A percentile compares a stretch with the other conserved stretches of the same genome.
Evolutionary conservation across 2,888 invertebrate species (phyloP).

Genomic region (Ellobium chinense): DNA sequence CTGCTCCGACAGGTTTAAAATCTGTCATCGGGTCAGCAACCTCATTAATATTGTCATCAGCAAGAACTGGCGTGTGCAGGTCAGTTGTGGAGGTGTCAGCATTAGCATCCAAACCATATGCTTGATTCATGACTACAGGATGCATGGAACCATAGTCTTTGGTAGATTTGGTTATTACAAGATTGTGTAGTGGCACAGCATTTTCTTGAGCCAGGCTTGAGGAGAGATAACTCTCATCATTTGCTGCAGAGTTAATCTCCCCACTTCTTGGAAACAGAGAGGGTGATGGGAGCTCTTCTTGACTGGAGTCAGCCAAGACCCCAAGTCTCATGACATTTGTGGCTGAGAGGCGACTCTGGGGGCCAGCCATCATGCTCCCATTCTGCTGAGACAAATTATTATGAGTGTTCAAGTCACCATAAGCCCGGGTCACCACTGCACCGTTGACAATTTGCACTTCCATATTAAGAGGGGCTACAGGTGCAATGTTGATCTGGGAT

Average conservation of each 20-base stretch:
- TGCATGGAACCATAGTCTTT: slow-evolving; percentile 36
- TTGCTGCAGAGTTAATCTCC: not conserved
- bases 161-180: not conserved
- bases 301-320: not conserved
- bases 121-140: slow-evolving; percentile 2
- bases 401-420: not conserved
- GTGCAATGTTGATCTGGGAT: not conserved
- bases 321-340: slow-evolving; percentile 37
- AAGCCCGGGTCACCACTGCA: slow-evolving; percentile 12
- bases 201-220: not conserved
- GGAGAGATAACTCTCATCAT: not conserved
- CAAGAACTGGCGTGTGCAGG: not conserved
- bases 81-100: not conserved
- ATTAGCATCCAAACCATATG: not conserved
- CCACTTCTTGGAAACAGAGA: slow-evolving; percentile 23
- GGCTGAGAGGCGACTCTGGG: slow-evolving; percentile 28
- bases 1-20: not conserved
- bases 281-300: slow-evolving; percentile 11
- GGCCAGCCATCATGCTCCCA: not conserved
- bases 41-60: not conserved
- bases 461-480: not conserved
- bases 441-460: slow-evolving; percentile 33
- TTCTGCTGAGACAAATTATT: not conserved
- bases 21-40: not conserved
- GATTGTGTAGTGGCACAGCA: not conserved